These are phyloP conservation scores for Drymonia ruficornis DNA, from an alignment of 2,888 invertebrate species.

Conservation along the genomic window DNA sequence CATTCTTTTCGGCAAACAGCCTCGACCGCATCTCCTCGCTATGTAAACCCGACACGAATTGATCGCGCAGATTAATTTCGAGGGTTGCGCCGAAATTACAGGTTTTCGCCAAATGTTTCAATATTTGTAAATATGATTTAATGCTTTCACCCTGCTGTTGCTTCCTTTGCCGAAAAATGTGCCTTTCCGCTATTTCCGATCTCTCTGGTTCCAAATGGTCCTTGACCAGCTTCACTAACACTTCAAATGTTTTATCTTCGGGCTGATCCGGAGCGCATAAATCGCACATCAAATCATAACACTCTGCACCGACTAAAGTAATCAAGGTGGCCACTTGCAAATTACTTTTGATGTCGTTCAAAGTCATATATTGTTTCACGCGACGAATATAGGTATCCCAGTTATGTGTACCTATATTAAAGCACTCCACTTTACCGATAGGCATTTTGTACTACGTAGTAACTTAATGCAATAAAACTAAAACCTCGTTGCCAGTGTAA, in stretches of 20 bases:
- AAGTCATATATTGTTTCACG: slow-evolving; percentile 26
- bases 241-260: slow-evolving; percentile 19
- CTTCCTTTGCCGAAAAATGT: slow-evolving; percentile 26
- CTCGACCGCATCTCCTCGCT: slow-evolving; percentile 30
- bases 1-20: slow-evolving; percentile 30
- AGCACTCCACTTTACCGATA: slow-evolving; percentile 28
- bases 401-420: slow-evolving; percentile 19
- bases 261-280: slow-evolving; percentile 33
- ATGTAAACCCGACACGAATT: slow-evolving; percentile 29
- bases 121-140: slow-evolving; percentile 11
- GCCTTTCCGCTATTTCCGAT: slow-evolving; percentile 34
- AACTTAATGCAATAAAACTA: no score
- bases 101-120: slow-evolving; percentile 19
- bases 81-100: slow-evolving; percentile 27
- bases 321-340: slow-evolving; percentile 27
- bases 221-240: slow-evolving; percentile 23
- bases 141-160: slow-evolving; percentile 17
- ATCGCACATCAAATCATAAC: slow-evolving; percentile 30
- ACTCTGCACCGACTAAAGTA: slow-evolving; percentile 22
- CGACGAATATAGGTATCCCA: slow-evolving; percentile 29
- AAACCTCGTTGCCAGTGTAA: no score
- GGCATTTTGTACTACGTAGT: slow-evolving; percentile 19
- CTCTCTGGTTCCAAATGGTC: slow-evolving; percentile 30
- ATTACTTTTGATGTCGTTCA: slow-evolving; percentile 28
- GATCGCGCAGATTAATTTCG: slow-evolving; percentile 27